phyloP scores from a whole-genome alignment of 1,140 invertebrate species.

The Lepidurus packardi region DNA sequence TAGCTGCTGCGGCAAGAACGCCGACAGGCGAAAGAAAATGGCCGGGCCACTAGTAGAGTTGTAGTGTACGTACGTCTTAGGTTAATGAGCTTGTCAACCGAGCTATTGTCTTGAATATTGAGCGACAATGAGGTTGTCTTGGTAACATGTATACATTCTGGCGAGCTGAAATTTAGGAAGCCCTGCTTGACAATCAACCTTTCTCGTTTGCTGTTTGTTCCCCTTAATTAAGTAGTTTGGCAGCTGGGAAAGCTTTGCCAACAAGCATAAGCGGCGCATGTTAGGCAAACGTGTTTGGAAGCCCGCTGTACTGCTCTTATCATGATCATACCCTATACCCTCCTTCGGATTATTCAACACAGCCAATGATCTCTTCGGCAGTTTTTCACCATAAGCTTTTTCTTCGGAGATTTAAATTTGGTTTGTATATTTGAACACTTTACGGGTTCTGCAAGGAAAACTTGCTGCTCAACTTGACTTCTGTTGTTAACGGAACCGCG shows the following conservation, averaged over 20 bases:
- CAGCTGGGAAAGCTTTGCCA: slow-evolving; percentile 4
- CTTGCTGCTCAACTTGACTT: too few species aligned
- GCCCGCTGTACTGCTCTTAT: background rate
- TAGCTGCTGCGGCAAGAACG: background rate
- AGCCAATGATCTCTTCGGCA: too few species aligned
- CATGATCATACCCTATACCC: background rate
- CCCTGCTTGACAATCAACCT: background rate
- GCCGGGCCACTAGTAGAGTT: background rate
- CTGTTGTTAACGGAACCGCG: too few species aligned
- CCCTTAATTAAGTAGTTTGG: slow-evolving; percentile 19
- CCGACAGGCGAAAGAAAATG: slow-evolving; percentile 2
- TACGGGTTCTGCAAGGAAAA: too few species aligned
- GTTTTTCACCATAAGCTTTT: too few species aligned
- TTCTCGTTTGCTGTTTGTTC: background rate
- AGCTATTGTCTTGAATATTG: slow-evolving; percentile 7
- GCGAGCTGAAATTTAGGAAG: background rate
- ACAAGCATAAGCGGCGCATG: background rate
- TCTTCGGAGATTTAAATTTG: too few species aligned
- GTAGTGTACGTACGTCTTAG: background rate
- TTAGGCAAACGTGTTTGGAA: background rate
- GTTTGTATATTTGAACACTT: too few species aligned
- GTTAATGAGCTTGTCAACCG: slow-evolving; percentile 21
- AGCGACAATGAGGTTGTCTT: background rate
- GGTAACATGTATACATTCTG: background rate
- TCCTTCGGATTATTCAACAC: background rate